These are phyloP conservation scores for Bostrychus sinensis DNA, from an alignment of 2,113 vertebrate species.

Conservation along the genomic window DNA sequence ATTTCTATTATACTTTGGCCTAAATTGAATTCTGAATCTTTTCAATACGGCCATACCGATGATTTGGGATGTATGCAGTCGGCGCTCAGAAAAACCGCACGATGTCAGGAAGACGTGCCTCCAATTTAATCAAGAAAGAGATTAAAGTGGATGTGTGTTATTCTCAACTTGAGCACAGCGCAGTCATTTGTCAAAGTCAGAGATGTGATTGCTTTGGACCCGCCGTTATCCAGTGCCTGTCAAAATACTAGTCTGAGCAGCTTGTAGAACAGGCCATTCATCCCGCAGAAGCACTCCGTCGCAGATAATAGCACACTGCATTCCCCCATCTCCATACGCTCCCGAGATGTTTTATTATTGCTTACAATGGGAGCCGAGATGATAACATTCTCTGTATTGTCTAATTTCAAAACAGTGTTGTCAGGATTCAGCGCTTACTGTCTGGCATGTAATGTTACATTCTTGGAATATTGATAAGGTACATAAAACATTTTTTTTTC, in stretches of 20 bases:
- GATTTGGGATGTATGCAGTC: constrained; percentile 74
- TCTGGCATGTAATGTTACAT: constrained; percentile 17
- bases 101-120: constrained; percentile 95
- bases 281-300: constrained; percentile 66
- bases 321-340: constrained; percentile 61
- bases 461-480: background rate
- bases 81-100: constrained; percentile 88
- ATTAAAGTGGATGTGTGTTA: constrained; percentile 99
- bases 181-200: constrained; percentile 99
- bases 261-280: constrained; percentile 86
- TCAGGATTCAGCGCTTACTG: background rate
- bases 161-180: constrained; percentile 96
- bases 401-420: constrained; percentile 44
- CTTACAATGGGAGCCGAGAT: constrained; percentile 36
- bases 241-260: constrained; percentile 92
- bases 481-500: constrained; percentile 5
- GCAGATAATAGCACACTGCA: constrained; percentile 58
- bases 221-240: constrained; percentile 95
- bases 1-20: constrained; percentile 28
- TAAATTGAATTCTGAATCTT: constrained; percentile 84
- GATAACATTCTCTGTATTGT: constrained; percentile 53
- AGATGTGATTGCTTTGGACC: constrained; percentile 99
- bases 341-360: constrained; percentile 58
- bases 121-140: constrained; percentile 99
- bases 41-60: constrained; percentile 83